Evolutionary conservation across 2,113 vertebrate genomes (phyloP), one percentile per base, ranked within the genome.

Genomic region (Natator depressus): DNA sequence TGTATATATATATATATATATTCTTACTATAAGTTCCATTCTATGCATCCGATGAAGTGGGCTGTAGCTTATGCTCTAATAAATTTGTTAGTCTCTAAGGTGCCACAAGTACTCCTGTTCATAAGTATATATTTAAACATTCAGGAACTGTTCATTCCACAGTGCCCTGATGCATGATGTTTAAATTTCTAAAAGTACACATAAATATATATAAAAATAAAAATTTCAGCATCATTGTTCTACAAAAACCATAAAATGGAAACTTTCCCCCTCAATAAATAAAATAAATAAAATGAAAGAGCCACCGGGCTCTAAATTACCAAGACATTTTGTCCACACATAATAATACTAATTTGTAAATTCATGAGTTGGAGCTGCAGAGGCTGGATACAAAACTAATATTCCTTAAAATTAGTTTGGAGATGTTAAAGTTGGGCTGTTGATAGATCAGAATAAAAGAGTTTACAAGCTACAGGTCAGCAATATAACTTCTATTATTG

Each of bases 181-280:
- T 90, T 42, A 42, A 42, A 42, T 42, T 42, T 42, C 42, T 42
- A 42, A 42, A 42, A 42, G 42, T 42, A 42, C 42, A 42, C 42
- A 42, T 42, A 42, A 42, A 42, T 42, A 42, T 42, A 42, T 42
- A 42, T 42, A 42, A 42, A 42, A 42, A 42, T 42, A 42, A 42
- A 42, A 42, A 42, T 42, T 42, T 1, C 11, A 80, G 62, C 2
- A n/a, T 4, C 5, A 11, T 81, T 86, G 79, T 80, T 6, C 46
- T 31, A 59, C n/a, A 75, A 38, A 47, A 4, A 31, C 89, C 90
- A 85, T 31, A 82, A 79, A 84, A 87, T 27, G 49, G 19, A n/a
- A 85, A 31, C 80, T 93, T 57, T 91, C 96, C n/a, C 93, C 89
- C 49, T 25, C 10, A 89, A 90, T 49, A 82, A 46, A 20, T 19